phyloP scores from a whole-genome alignment of 2,113 vertebrate species.

The Neogobius melanostomus region DNA sequence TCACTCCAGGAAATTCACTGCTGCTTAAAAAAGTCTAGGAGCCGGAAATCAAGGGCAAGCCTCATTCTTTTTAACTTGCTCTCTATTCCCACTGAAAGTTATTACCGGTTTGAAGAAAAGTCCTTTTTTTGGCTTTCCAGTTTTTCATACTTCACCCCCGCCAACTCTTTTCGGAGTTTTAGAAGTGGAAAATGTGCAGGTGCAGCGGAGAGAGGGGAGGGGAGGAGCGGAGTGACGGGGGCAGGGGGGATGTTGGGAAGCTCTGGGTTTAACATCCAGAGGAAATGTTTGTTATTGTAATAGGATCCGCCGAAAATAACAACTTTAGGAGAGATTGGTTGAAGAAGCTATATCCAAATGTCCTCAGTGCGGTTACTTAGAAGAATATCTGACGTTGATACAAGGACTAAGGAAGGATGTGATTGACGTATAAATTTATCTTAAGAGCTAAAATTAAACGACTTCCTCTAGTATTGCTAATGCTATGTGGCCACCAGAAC shows the following conservation, averaged over 20 bases:
- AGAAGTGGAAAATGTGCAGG: constrained; percentile 74
- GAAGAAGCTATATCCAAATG: no score
- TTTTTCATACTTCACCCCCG: constrained; percentile 69
- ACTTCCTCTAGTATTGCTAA: no score
- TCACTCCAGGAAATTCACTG: constrained; percentile 81
- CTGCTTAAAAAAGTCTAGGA: constrained; percentile 76
- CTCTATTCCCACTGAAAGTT: constrained; percentile 73
- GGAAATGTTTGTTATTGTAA: constrained; percentile 79
- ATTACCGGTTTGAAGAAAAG: constrained; percentile 73
- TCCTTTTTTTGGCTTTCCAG: constrained; percentile 69
- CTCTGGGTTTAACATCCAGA: constrained; percentile 74
- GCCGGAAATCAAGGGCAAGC: constrained; percentile 74
- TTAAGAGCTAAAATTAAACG: no score
- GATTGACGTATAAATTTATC: no score
- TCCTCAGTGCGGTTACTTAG: background rate
- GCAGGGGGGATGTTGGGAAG: constrained; percentile 60
- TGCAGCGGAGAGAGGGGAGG: constrained; percentile 56
- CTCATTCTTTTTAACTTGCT: constrained; percentile 78
- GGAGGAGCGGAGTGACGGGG: constrained; percentile 12
- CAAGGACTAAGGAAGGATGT: no score
- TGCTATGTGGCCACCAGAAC: no score
- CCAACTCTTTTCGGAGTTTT: constrained; percentile 58
- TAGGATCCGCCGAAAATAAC: constrained; percentile 74
- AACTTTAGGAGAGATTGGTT: constrained; percentile 58
- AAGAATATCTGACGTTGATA: background rate